Evolutionary conservation across 2,888 invertebrate species (phyloP).

Genomic region (Anagyrus pseudococci): DNA sequence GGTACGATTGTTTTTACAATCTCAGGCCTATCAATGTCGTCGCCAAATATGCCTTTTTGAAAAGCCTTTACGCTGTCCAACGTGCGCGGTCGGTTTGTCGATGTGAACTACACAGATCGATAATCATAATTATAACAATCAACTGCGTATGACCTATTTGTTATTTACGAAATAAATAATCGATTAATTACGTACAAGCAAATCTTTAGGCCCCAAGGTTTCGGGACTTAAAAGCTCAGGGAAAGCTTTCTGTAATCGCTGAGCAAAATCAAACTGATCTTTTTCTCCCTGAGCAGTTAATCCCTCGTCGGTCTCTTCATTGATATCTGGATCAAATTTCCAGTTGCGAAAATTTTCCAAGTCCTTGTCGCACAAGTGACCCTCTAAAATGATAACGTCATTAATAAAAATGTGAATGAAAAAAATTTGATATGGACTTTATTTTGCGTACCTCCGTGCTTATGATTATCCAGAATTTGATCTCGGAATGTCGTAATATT

Average conservation of each 20-base stretch:
- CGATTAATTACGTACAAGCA: neutral
- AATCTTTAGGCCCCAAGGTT: conserved; percentile 15
- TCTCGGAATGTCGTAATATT: conserved; percentile 67
- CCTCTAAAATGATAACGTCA: neutral
- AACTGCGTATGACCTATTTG: too few relatives aligned
- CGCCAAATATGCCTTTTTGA: conserved; percentile 70
- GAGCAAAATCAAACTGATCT: conserved; percentile 71
- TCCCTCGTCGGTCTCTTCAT: conserved; percentile 65
- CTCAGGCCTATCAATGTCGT: conserved; percentile 34
- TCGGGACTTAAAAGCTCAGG: conserved; percentile 65
- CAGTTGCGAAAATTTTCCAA: conserved; percentile 69
- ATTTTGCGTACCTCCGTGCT: conserved; percentile 62
- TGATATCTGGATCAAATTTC: conserved; percentile 70
- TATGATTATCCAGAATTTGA: conserved; percentile 72
- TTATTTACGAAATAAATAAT: neutral
- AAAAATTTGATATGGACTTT: neutral
- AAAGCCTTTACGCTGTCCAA: conserved; percentile 70
- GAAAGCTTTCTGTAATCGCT: conserved; percentile 70
- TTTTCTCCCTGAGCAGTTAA: conserved; percentile 69
- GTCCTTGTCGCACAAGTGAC: conserved; percentile 70
- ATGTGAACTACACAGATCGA: conserved; percentile 43
- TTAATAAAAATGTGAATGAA: too few relatives aligned
- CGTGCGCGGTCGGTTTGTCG: conserved; percentile 67
- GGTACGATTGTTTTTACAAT: neutral
- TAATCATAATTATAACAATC: too few relatives aligned